Evolutionary conservation across 2,113 vertebrate genomes (phyloP), one percentile per base, ranked within the genome.

Genomic region (Syrmaticus mikado): DNA sequence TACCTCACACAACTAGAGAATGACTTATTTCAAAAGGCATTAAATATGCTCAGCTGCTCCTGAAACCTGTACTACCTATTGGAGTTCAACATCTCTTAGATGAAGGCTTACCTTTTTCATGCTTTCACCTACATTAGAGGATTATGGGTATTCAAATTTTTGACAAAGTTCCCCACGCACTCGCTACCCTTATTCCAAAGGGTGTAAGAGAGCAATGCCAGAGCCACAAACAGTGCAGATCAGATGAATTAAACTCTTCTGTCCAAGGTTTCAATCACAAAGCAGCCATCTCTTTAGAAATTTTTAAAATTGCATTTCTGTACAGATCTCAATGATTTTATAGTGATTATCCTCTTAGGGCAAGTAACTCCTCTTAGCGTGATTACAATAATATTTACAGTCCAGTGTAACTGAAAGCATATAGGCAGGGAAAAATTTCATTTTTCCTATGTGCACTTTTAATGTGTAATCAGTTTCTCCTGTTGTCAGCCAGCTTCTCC

Each of bases 261-360:
- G 70, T 92, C 87, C 57, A 92, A 87, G 13, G 18, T 68, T 82
- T 87, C 60, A 94, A 91, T 92, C 67, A 92, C 81, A 92, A 89
- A 82, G 43, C 64, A 88, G 20, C 25, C 77, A 75, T 81, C 72
- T 79, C 62, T 82, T 80, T 65, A 80, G 86, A 87, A 92, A 83
- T 58, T 48, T 85, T 89, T 93, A 85, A 36, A 53, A 82, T 70
- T 90, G 89, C 61, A 66, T 92, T 93, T n/a, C 53, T 79, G 25
- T 85, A 67, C 34, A 68, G 32, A 46, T 87, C 65, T 91, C 64
- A 17, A 41, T 8, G 10, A 50, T 72, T 43, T 92, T 67, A 4
- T 48, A 64, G 40, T 48, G 71, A 87, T 8, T 75, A 36, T 71
- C 17, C 32, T 92, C 71, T 73, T 92, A 74, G 27, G 58, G 60